Evolutionary conservation across 1,140 invertebrate species (phyloP), one percentile per base, ranked within the genome.

Genomic region (Drosophila burlai): DNA sequence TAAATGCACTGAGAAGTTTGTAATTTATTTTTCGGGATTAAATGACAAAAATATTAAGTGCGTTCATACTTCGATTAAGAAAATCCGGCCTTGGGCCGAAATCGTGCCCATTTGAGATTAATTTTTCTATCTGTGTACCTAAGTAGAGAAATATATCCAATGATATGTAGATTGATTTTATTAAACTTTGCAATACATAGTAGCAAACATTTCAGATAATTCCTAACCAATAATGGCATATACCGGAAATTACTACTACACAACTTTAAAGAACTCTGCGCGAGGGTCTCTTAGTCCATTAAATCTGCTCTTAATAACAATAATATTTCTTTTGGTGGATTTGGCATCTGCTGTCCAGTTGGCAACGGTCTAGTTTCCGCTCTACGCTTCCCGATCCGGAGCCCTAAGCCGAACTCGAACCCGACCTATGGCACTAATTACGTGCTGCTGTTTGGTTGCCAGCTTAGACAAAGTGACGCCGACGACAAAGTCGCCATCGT

Each of bases 351-450:
- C 43, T 65, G 75, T 47, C 45, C 21, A 73, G 24, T 73, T 60
- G 50, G 38, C 69, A 52, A 18, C 21, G 46, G 4, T 72, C 40
- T 52, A 16, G 60, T 60, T 59, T 16, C 46, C 10, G 29, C 43
- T 38, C 1, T 3, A 34, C 29, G n/a, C 49, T 34, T 18, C 11
- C 11, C 50, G 1, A 9, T 18, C 50, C 50, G 6, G 29, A 21
- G 31, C 6, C 10, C 16, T 58, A 29, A 26, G 38, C 61, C 49
- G 50, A 63, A 26, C 59, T 42, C 46, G 54, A 58, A 40, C 59
- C 57, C 62, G 80, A 87, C 77, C 84, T 74, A 84, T 75, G 81
- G 72, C 84, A 81, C 81, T 87, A 87, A 87, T 87, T 87, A 89
- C 81, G 77, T 81, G 73, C 65, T 81, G 77, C 76, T 81, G 55